phyloP scores from a whole-genome alignment of 2,797 vertebrate genomes.

The Macropus fuliginosus region DNA sequence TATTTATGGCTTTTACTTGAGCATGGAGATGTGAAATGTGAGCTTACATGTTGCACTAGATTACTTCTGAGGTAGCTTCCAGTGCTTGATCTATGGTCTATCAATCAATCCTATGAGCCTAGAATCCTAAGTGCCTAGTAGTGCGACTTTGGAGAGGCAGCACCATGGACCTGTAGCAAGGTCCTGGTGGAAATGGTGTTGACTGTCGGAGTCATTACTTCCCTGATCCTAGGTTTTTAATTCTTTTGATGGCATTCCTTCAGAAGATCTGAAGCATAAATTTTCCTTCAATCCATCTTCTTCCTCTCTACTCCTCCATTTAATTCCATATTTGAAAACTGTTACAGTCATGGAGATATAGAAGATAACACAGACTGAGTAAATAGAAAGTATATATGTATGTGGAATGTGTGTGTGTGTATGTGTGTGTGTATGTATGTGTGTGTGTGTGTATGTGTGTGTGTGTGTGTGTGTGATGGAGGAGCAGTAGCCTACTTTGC shows the following conservation, averaged over 20 bases:
- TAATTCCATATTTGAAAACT: slow-evolving; percentile 14
- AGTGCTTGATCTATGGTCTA: not conserved
- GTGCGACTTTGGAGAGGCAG: not conserved
- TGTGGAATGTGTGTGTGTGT: no score
- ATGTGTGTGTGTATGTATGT: not conserved
- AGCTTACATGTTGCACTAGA: not conserved
- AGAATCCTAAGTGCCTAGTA: not conserved
- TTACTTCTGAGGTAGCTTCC: not conserved
- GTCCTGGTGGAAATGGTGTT: not conserved
- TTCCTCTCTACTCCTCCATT: not conserved
- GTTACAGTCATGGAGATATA: not conserved
- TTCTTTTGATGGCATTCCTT: slow-evolving; percentile 7
- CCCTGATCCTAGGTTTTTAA: not conserved
- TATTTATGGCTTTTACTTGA: not conserved
- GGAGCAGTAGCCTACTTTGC: slow-evolving; percentile 12
- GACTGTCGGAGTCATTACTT: not conserved
- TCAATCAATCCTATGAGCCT: not conserved
- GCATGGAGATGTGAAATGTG: not conserved
- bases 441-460: slow-evolving; percentile 20
- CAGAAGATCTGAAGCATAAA: slow-evolving; percentile 28
- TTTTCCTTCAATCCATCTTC: slow-evolving; percentile 9
- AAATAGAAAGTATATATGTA: not conserved
- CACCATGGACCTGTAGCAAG: not conserved
- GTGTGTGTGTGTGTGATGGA: slow-evolving; percentile 16
- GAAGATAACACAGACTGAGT: slow-evolving; percentile 31